Evolutionary conservation across 2,797 vertebrate species (phyloP).

Genomic region (Otolemur crassicaudatus): DNA sequence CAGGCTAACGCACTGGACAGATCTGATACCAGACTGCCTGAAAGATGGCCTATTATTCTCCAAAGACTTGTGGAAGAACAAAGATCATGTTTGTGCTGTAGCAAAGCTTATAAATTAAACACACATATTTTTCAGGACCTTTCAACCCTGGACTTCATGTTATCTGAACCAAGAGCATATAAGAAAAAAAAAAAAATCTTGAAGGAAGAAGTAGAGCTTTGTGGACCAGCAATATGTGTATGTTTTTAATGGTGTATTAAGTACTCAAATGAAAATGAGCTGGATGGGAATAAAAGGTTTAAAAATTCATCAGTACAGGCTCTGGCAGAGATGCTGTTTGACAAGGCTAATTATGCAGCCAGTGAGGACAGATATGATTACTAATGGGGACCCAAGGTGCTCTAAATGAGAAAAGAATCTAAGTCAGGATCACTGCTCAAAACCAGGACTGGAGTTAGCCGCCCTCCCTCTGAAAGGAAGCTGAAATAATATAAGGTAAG

Average conservation of each 20-base stretch:
- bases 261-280: not conserved
- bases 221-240: not conserved
- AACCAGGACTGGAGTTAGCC: not conserved
- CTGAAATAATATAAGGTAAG: not conserved
- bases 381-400: not conserved
- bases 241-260: constrained; percentile 61
- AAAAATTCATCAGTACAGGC: constrained; percentile 30
- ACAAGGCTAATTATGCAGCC: not conserved
- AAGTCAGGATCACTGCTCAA: not conserved
- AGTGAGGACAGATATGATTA: not conserved
- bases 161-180: constrained; percentile 35
- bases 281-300: constrained; percentile 21
- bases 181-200: constrained; percentile 15
- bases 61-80: constrained; percentile 42
- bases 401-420: not conserved
- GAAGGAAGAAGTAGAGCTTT: constrained; percentile 26
- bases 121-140: constrained; percentile 63
- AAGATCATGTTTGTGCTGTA: constrained; percentile 11
- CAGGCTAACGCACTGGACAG: constrained; percentile 21
- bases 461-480: not conserved
- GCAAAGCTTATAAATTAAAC: constrained; percentile 46
- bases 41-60: constrained; percentile 32
- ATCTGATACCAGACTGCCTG: not conserved
- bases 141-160: constrained; percentile 43
- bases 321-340: not conserved